These are phyloP conservation scores for Eupithecia insigniata DNA, from an alignment of 2,888 invertebrate species.

Conservation along the genomic window DNA sequence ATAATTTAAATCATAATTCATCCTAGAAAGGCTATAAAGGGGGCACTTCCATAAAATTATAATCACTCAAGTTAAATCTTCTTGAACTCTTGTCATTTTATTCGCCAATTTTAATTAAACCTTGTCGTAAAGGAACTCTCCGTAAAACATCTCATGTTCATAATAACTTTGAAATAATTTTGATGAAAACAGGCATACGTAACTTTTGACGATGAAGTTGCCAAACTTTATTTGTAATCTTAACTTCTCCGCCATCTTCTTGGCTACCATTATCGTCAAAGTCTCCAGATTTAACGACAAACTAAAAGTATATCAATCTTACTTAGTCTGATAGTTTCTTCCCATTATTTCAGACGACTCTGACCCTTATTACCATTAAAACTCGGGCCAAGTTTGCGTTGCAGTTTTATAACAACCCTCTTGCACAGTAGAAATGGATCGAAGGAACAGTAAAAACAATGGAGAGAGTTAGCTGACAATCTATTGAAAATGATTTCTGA, in stretches of 20 bases:
- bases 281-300: slow-evolving; percentile 37
- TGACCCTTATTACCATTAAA: slow-evolving; percentile 43
- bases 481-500: slow-evolving; percentile 8
- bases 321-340: slow-evolving; percentile 44
- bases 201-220: slow-evolving; percentile 20
- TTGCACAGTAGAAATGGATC: slow-evolving; percentile 17
- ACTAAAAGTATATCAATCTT: slow-evolving; percentile 47
- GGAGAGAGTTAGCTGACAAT: neutral
- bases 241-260: slow-evolving; percentile 25
- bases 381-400: slow-evolving; percentile 36
- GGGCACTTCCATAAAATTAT: neutral
- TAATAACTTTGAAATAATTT: slow-evolving; percentile 13
- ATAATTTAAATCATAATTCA: neutral
- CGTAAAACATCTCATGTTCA: slow-evolving; percentile 5
- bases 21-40: neutral
- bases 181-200: slow-evolving; percentile 8
- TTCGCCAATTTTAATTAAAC: slow-evolving; percentile 2
- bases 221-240: slow-evolving; percentile 22
- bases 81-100: slow-evolving; percentile 2
- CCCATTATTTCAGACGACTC: slow-evolving; percentile 37
- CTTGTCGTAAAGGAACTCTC: slow-evolving; percentile 5
- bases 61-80: slow-evolving; percentile 2
- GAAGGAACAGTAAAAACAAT: slow-evolving; percentile 12
- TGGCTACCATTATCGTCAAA: slow-evolving; percentile 31
- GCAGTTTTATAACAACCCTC: slow-evolving; percentile 42